Evolutionary conservation across 1,140 invertebrate species (phyloP), one percentile per base, ranked within the genome.

Genomic region (Plectrocnemia conspersa): DNA sequence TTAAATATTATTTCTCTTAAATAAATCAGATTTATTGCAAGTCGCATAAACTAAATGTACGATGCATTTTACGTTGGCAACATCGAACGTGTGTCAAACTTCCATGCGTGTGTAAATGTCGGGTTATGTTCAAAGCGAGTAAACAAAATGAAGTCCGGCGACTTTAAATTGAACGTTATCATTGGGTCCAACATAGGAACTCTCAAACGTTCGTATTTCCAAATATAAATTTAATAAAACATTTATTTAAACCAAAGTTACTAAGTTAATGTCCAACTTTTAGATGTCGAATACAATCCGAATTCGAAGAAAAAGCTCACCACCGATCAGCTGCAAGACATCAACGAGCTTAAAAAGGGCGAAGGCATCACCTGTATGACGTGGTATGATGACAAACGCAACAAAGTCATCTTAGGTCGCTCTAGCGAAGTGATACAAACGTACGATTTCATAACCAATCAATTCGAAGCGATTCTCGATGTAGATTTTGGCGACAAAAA

Each of bases 361-460:
- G 77, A 78, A 1, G 60, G 69, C 0, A 69, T 94, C 16, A 84
- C 81, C 1, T 71, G 78, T 1, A 73, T 93, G 66, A 75, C 75
- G 7, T 93, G 88, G 84, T 79, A 75, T 1, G 79, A 85, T 62
- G 64, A 74, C 0, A 70, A 82, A 10, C 79, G 86, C 62, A 78
- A 75, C 29, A 79, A 89, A 63, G 77, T 90, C 59, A 62, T 91
- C 5, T 67, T 89, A 4, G 88, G 71, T 1, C 56, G 68, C 29
- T 66, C 68, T 35, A 73, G 72, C 56, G 67, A 54, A 33, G 50
- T 45, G 0, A 11, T 60, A 3, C 52, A 60, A 36, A 36, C 33
- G 0, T 60, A 41, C 44, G 47, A 53, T 33, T 24, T 60, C 5
- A 36, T 44, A 2, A 50, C 33, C 1, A 25, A 52, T 1, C 19